phyloP scores from a whole-genome alignment of 2,797 vertebrate genomes.

The Anguilla megastoma region DNA sequence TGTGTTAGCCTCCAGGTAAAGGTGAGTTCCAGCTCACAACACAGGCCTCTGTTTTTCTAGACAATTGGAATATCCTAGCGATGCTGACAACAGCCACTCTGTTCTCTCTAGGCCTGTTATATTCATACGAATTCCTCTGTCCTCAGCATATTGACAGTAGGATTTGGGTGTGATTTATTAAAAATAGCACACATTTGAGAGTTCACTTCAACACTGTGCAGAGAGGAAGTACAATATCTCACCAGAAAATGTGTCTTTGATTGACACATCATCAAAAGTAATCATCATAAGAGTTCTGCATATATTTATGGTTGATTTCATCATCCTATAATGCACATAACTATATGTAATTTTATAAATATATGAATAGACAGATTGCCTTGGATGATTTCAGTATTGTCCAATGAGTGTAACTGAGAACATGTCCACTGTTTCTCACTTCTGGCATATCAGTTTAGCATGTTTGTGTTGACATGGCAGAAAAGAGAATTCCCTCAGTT shows the following conservation, averaged over 20 bases:
- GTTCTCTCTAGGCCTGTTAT: constrained; percentile 31
- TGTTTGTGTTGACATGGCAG: constrained; percentile 40
- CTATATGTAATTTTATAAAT: not conserved
- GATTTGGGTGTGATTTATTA: constrained; percentile 30
- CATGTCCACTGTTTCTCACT: constrained; percentile 2
- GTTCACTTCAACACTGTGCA: not conserved
- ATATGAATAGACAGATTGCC: not conserved
- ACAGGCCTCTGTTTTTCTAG: constrained; percentile 42
- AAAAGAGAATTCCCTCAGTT: constrained; percentile 41
- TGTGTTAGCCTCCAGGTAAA: constrained; percentile 68
- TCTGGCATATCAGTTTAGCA: constrained; percentile 21
- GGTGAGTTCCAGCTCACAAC: constrained; percentile 48
- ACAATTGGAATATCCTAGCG: constrained; percentile 34
- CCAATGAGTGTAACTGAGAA: constrained; percentile 32
- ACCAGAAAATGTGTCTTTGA: not conserved
- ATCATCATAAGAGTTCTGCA: not conserved
- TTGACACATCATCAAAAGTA: not conserved
- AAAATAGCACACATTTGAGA: not conserved
- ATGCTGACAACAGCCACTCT: constrained; percentile 34
- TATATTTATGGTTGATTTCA: constrained; percentile 1
- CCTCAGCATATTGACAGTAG: constrained; percentile 9
- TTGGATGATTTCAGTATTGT: not conserved
- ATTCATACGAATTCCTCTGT: constrained; percentile 33
- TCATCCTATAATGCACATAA: not conserved
- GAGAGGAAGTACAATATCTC: not conserved